Evolutionary conservation across 2,797 vertebrate genomes (phyloP).

Genomic region (Enteromius mattozi): DNA sequence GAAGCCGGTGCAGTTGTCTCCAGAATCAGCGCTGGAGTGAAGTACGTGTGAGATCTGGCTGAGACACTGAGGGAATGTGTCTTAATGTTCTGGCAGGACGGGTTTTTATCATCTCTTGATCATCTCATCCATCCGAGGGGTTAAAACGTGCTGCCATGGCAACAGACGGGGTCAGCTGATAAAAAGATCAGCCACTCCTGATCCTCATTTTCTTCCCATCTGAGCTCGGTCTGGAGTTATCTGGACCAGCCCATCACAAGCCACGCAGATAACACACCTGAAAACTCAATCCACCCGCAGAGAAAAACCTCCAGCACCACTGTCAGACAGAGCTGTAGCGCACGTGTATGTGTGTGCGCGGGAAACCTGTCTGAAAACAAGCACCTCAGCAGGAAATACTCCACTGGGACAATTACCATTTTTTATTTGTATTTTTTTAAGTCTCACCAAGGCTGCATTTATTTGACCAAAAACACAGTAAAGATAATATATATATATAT

Average conservation of each 20-base stretch:
- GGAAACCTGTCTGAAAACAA: conserved; percentile 2
- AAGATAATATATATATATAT: no score
- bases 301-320: neutral
- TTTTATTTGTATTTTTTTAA: neutral
- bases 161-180: conserved; percentile 90
- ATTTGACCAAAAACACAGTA: neutral
- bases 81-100: conserved; percentile 41
- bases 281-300: conserved; percentile 89
- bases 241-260: conserved; percentile 91
- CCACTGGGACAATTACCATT: no score
- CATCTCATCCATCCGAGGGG: conserved; percentile 83
- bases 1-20: neutral
- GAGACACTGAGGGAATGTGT: conserved; percentile 39
- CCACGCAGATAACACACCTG: conserved; percentile 86
- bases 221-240: conserved; percentile 88
- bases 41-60: conserved; percentile 19
- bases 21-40: neutral
- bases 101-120: conserved; percentile 70
- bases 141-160: conserved; percentile 88
- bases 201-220: conserved; percentile 83
- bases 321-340: neutral
- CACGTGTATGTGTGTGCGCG: neutral
- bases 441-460: neutral
- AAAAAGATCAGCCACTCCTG: conserved; percentile 87
- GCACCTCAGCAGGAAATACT: neutral